Base-by-base conservation (phyloP, 2,888 invertebrate species). In the Netelia melanura region DNA sequence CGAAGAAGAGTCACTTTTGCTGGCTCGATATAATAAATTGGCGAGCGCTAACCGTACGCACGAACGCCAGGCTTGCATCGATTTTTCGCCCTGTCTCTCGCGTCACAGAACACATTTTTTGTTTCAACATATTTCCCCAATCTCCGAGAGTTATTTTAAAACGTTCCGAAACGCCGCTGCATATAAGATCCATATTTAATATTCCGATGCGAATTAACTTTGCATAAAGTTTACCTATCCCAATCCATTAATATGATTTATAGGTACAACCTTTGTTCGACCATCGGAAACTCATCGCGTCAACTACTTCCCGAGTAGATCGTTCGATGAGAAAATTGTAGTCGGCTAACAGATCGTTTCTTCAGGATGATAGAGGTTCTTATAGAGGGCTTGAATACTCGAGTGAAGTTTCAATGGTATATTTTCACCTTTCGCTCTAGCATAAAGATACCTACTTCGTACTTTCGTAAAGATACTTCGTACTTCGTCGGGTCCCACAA, bases 1-100 rank as follows among this genome's bases (percentile, higher is more conserved):
- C 67, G 76, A 61, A 78, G 58, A 65, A 76, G 83, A 68, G 74
- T 79, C 81, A 83, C 86, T 88, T 87, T 88, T 78, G 81, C 84
- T 83, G 78, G 83, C 82, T 87, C 80, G 86, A 85, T 84, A 84
- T 88, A 86, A 89, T 89, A 89, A 89, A 89, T 89, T 89, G 87
- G 86, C 83, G 81, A 76, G 64, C 77, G 84, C 86, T 86, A 80
- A 76, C 81, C 85, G 56, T 68, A 75, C 76, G 79, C 85, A 83
- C 83, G 80, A 80, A 80, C 72, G 83, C 21, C 61, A 70, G 68
- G 52, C 43, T 56, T 38, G 52, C 72, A 76, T 83, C 65, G 54
- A 83, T 76, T 84, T 83, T 86, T 85, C 71, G 76, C 62, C 56
- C 56, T 85, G 68, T 76, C 74, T 72, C 65, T 83, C 68, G 65